Percentiles rank a stretch among this genome's conserved stretches.
These are phyloP conservation scores for Tetragonula clypearis DNA, from an alignment of 1,140 invertebrate genomes.

Conservation along the genomic window DNA sequence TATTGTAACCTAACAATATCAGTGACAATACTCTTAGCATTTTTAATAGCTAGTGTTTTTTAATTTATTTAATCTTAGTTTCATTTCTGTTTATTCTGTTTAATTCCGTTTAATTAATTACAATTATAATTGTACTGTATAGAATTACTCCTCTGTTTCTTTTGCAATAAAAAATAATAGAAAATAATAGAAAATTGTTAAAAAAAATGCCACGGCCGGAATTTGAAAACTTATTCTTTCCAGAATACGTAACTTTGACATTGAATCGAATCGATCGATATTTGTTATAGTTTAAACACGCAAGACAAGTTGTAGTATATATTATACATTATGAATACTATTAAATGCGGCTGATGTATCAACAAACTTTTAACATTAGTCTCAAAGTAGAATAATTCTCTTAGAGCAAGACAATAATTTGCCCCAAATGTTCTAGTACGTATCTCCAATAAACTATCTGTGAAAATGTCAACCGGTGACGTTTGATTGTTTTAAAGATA, in stretches of 20 bases:
- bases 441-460: not conserved
- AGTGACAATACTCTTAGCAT: not conserved
- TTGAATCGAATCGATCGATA: slow-evolving; percentile 53
- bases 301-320: slow-evolving; percentile 13
- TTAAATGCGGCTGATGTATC: not conserved
- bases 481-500: not conserved
- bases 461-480: not conserved
- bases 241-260: slow-evolving; percentile 26
- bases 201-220: not conserved
- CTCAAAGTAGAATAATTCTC: not conserved
- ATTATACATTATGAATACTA: not conserved
- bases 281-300: slow-evolving; percentile 60
- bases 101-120: not conserved
- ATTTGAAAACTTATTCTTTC: not conserved
- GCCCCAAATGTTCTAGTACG: not conserved
- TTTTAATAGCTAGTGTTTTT: not conserved
- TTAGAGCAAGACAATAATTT: not conserved
- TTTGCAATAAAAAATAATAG: not conserved
- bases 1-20: not conserved
- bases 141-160: too few species aligned
- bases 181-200: not conserved
- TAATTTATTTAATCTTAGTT: not conserved
- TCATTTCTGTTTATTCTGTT: not conserved
- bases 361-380: not conserved
- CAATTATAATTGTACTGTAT: not conserved